These are phyloP conservation scores for Cylindroiulus punctatus DNA, from an alignment of 2,888 invertebrate species.

Conservation along the genomic window DNA sequence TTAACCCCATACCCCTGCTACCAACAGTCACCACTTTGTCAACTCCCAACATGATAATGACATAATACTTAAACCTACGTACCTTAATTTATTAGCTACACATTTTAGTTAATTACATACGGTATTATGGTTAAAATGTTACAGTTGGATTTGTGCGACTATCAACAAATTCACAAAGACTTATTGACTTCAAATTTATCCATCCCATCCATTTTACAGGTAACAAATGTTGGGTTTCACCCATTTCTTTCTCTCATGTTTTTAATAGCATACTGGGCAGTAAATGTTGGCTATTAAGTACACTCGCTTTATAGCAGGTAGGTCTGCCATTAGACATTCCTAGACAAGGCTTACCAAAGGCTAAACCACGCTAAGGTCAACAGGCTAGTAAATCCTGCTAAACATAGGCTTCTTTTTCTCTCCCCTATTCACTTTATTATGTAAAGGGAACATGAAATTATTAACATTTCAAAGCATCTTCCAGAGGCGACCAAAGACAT, in stretches of 20 bases:
- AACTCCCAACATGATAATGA: too few relatives aligned
- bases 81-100: too few relatives aligned
- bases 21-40: too few relatives aligned
- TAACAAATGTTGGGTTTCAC: not conserved
- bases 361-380: constrained; percentile 39
- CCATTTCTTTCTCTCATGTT: not conserved
- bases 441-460: constrained; percentile 47
- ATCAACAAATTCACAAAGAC: too few relatives aligned
- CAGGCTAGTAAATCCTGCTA: constrained; percentile 36
- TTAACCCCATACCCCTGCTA: too few relatives aligned
- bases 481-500: not conserved
- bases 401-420: constrained; percentile 11
- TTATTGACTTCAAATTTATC: too few relatives aligned
- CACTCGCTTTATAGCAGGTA: not conserved
- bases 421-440: not conserved
- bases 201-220: too few relatives aligned
- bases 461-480: constrained; percentile 30
- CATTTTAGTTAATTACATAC: too few relatives aligned
- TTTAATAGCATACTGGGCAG: not conserved
- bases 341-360: constrained; percentile 36
- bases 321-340: not conserved
- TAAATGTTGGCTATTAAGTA: not conserved
- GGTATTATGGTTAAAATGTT: too few relatives aligned
- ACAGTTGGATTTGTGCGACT: too few relatives aligned
- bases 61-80: too few relatives aligned